Evolutionary conservation across 2,888 invertebrate genomes (phyloP).

Genomic region (Selenia dentaria): DNA sequence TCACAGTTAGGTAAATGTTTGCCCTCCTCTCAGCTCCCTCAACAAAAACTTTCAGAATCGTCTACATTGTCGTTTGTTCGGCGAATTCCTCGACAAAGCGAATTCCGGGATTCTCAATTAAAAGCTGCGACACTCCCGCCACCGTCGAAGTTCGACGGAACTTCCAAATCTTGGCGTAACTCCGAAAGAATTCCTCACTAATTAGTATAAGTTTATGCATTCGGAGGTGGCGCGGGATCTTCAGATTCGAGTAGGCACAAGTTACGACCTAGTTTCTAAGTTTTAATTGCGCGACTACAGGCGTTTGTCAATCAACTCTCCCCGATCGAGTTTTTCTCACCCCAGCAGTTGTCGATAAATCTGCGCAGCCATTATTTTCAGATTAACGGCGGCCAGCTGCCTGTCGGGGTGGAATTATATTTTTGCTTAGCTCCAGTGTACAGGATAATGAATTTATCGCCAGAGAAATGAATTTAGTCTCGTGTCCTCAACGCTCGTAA

Average conservation of each 20-base stretch:
- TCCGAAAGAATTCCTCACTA: conserved; percentile 77
- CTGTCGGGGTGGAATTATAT: conserved; percentile 33
- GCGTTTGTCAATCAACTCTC: conserved; percentile 60
- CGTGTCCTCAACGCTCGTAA: conserved; percentile 21
- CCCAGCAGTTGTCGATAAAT: conserved; percentile 28
- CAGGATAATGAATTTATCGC: conserved; percentile 39
- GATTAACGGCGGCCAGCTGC: conserved; percentile 39
- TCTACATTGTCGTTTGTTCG: conserved; percentile 65
- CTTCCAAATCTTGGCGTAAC: conserved; percentile 74
- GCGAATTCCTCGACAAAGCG: conserved; percentile 73
- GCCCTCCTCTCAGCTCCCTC: conserved; percentile 24
- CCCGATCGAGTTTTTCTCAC: conserved; percentile 34
- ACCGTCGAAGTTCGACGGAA: conserved; percentile 68
- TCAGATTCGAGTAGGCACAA: conserved; percentile 1
- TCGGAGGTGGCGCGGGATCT: conserved; percentile 50
- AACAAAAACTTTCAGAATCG: conserved; percentile 51
- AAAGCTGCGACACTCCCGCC: conserved; percentile 70
- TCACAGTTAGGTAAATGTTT: conserved; percentile 20
- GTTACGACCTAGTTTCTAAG: conserved; percentile 40
- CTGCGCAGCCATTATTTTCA: conserved; percentile 35
- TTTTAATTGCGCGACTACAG: conserved; percentile 73
- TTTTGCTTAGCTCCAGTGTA: conserved; percentile 32
- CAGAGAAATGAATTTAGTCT: conserved; percentile 27
- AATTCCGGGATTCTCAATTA: conserved; percentile 81
- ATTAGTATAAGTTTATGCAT: conserved; percentile 83